Evolutionary conservation across 1,140 invertebrate genomes (phyloP).

Genomic region (Lasioglossum albipes): DNA sequence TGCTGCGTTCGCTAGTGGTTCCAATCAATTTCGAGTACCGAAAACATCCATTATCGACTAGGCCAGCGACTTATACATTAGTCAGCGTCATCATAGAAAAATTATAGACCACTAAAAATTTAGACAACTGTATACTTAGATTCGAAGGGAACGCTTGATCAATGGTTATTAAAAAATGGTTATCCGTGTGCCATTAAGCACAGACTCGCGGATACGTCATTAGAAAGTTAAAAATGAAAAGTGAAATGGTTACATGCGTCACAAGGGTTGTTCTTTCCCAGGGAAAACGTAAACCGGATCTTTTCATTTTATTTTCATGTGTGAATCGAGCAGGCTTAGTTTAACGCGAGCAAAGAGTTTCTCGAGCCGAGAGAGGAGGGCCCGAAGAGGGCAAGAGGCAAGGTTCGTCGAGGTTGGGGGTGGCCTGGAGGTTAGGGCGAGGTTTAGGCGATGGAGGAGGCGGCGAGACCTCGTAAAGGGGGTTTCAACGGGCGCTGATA

Average conservation of each 20-base stretch:
- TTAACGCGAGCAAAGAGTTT: conserved; percentile 59
- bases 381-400: conserved; percentile 29
- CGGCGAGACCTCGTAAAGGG: conserved; percentile 77
- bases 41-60: neutral
- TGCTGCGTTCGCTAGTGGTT: neutral
- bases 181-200: too few relatives aligned
- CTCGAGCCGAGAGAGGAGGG: neutral
- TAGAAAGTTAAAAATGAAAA: too few relatives aligned
- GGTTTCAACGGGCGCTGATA: conserved; percentile 77
- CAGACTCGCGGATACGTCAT: too few relatives aligned
- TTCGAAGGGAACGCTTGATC: too few relatives aligned
- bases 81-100: too few relatives aligned
- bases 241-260: too few relatives aligned
- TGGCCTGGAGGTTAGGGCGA: conserved; percentile 66
- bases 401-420: conserved; percentile 47
- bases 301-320: conserved; percentile 55
- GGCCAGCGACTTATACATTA: too few relatives aligned
- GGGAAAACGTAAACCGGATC: neutral
- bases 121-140: too few relatives aligned
- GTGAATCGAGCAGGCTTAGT: conserved; percentile 69
- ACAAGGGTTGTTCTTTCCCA: neutral
- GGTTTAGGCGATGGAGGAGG: conserved; percentile 60
- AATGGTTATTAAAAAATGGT: too few relatives aligned
- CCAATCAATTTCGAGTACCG: neutral
- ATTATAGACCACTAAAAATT: too few relatives aligned